These are phyloP conservation scores for Etia nguti DNA, from an alignment of 2,113 vertebrate genomes.

Conservation along the genomic window DNA sequence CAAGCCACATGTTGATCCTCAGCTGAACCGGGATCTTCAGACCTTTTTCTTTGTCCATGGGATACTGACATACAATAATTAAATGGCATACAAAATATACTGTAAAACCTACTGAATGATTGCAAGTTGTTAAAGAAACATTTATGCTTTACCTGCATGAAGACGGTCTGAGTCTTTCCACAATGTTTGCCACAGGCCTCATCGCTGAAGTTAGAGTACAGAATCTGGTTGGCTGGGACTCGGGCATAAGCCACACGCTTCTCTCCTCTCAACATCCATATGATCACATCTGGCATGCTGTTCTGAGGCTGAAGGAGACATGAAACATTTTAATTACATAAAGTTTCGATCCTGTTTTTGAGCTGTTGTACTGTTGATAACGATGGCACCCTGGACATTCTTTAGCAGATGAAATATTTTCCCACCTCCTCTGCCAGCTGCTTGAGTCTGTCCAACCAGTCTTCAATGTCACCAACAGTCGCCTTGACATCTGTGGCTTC, in stretches of 20 bases:
- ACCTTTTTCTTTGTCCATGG: conserved; percentile 85
- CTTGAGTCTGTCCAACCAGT: conserved; percentile 86
- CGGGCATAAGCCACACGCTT: conserved; percentile 87
- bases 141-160: conserved; percentile 82
- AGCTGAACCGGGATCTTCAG: conserved; percentile 84
- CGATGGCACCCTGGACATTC: not conserved
- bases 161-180: conserved; percentile 86
- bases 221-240: conserved; percentile 84
- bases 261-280: conserved; percentile 97
- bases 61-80: conserved; percentile 76
- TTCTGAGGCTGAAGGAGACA: conserved; percentile 82
- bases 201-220: conserved; percentile 82
- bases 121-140: not conserved
- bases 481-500: conserved; percentile 80
- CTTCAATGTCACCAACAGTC: conserved; percentile 85
- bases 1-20: conserved; percentile 92
- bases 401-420: not conserved
- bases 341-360: not conserved
- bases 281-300: conserved; percentile 94
- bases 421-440: conserved; percentile 88
- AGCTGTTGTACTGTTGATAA: not conserved
- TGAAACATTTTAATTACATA: not conserved
- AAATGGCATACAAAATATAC: not conserved
- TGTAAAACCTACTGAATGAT: not conserved
- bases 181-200: conserved; percentile 86